Base-by-base conservation (phyloP, 1,140 invertebrate species). In the Linepithema humile region DNA sequence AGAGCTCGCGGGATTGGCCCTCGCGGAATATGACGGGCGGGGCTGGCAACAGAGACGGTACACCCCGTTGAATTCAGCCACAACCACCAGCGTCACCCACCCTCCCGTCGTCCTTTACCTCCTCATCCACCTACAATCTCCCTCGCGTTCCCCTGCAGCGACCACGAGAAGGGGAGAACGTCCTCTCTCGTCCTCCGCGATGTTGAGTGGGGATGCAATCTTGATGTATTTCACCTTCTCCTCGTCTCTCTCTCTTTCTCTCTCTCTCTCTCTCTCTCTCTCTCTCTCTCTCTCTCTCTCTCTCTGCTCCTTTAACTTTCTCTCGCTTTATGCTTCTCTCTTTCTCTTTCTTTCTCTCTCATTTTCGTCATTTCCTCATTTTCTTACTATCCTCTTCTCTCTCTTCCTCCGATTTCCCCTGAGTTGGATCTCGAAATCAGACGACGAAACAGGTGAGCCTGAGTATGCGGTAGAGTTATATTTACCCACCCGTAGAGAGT, bases 11-110 rank as follows among this genome's bases (percentile, higher is more conserved):
- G 92, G 92, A 94, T 94, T 94, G 94, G 94, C 91, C 91, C 91
- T 90, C 90, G 85, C 85, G 92, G 93, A 94, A 93, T 94, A 94
- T 94, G 94, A 94, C 94, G 94, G 94, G 94, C 94, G 94, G 93
- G 91, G 93, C 93, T 85, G 89, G 85, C 90, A 84, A 82, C 88
- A 80, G 85, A 84, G 89, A 86, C 90, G 90, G 90, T 90, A 91
- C 90, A 92, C 91, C 92, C 92, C 91, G 90, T 90, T 92, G 74
- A 89, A 92, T 91, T 91, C 92, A 92, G 91, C 91, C 93, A 90
- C 91, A 92, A 92, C 91, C 89, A 87, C 90, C 87, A 85, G 86
- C 91, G 85, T 88, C 83, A 89, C 83, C 85, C 87, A 78, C 83
- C 74, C 82, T 83, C 50, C 23, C 84, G 60, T 80, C 80, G 67